Evolutionary conservation across 2,797 vertebrate species (phyloP).

Genomic region (Platyrinchus mystaceus): DNA sequence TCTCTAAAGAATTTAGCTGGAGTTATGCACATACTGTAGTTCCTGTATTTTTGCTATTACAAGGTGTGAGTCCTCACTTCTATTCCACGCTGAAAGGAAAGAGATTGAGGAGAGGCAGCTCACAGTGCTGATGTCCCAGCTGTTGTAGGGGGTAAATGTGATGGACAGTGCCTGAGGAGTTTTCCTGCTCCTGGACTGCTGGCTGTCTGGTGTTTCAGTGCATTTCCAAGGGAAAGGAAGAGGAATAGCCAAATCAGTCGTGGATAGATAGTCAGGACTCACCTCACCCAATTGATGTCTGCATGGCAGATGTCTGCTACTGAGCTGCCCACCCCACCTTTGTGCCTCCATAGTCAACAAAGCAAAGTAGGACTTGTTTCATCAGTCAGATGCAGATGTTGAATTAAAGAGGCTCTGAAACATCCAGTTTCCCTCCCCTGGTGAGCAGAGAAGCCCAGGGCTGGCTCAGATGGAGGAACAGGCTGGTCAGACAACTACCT

Average conservation of each 20-base stretch:
- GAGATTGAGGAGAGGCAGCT: background rate
- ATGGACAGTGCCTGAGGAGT: background rate
- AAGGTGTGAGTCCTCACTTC: background rate
- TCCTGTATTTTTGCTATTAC: background rate
- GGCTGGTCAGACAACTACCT: background rate
- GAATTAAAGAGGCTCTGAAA: background rate
- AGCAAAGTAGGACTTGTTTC: background rate
- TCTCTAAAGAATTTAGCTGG: background rate
- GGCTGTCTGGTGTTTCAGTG: background rate
- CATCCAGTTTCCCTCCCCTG: slow-evolving; percentile 9
- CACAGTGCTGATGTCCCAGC: background rate
- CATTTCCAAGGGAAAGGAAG: background rate
- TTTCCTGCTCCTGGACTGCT: background rate
- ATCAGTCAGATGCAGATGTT: background rate
- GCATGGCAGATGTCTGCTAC: background rate
- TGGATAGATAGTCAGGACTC: background rate
- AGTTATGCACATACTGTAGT: background rate
- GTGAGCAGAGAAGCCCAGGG: background rate
- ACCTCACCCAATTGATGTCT: background rate
- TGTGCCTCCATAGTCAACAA: background rate
- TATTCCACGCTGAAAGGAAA: rapidly evolving
- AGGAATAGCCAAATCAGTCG: background rate
- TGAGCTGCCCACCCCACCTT: background rate
- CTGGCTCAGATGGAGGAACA: background rate
- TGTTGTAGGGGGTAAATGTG: background rate